Conservation (phyloP, 2,113 vertebrate species). For the Anseranas semipalmata region DNA sequence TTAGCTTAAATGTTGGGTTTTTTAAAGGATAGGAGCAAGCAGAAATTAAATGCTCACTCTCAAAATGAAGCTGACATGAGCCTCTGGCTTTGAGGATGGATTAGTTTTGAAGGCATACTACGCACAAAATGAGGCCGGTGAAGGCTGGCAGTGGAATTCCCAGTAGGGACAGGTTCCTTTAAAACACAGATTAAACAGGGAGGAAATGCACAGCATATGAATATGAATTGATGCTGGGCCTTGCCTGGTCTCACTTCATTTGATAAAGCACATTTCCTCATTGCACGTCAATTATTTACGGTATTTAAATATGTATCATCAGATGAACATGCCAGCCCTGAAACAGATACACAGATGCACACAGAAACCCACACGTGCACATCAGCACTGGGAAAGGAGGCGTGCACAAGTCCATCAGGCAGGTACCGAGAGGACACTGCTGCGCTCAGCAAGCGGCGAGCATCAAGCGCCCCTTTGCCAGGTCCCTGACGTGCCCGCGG, state of each 20-base stretch:
- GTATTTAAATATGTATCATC: slow-evolving; percentile 49
- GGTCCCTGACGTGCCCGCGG: not conserved
- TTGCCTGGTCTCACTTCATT: slow-evolving; percentile 49
- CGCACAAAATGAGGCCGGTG: not conserved
- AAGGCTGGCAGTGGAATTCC: slow-evolving; percentile 49
- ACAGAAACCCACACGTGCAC: rapidly evolving
- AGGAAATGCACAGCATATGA: slow-evolving; percentile 44
- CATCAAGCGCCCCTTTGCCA: not conserved
- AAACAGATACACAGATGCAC: not conserved
- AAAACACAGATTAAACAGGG: slow-evolving; percentile 68
- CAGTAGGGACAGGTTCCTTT: slow-evolving; percentile 59
- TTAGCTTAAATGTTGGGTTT: not conserved
- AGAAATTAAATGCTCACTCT: slow-evolving; percentile 59
- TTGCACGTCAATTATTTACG: slow-evolving; percentile 64
- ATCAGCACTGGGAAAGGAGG: not conserved
- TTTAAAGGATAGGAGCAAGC: slow-evolving; percentile 1
- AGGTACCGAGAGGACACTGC: not conserved
- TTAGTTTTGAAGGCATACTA: slow-evolving; percentile 61
- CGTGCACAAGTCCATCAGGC: rapidly evolving
- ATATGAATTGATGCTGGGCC: slow-evolving; percentile 58
- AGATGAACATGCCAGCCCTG: not conserved
- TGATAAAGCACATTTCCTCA: slow-evolving; percentile 39
- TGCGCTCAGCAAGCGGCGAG: not conserved
- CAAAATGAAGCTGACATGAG: slow-evolving; percentile 46
- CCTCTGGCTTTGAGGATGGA: slow-evolving; percentile 52